phyloP scores from a whole-genome alignment of 2,888 invertebrate species.

The Acleris holmiana region DNA sequence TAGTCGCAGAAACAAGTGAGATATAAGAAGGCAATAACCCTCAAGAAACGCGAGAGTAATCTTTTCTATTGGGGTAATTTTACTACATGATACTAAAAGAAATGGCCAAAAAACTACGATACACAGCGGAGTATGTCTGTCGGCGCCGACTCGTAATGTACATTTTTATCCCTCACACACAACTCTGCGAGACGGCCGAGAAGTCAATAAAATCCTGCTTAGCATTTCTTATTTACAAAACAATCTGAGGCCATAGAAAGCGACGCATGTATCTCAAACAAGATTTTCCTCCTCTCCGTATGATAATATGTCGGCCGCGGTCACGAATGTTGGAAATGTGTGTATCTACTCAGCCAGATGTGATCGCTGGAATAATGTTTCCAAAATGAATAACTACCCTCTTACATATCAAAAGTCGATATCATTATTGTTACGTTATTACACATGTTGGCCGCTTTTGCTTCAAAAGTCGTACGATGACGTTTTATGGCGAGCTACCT shows the following conservation, averaged over 20 bases:
- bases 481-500: too few species aligned
- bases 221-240: slow-evolving; percentile 57
- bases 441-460: not conserved
- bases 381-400: slow-evolving; percentile 43
- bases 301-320: slow-evolving; percentile 47
- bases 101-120: slow-evolving; percentile 46
- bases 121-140: slow-evolving; percentile 47
- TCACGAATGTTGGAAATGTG: slow-evolving; percentile 37
- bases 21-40: slow-evolving; percentile 53
- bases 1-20: slow-evolving; percentile 47
- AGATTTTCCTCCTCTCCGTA: slow-evolving; percentile 52
- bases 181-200: slow-evolving; percentile 52
- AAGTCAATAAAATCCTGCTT: slow-evolving; percentile 63
- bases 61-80: slow-evolving; percentile 54
- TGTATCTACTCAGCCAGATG: slow-evolving; percentile 43
- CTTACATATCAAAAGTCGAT: slow-evolving; percentile 26
- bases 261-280: slow-evolving; percentile 51
- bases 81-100: slow-evolving; percentile 55
- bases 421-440: slow-evolving; percentile 31
- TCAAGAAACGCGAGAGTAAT: slow-evolving; percentile 51
- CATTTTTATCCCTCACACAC: slow-evolving; percentile 56
- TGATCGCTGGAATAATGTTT: slow-evolving; percentile 41
- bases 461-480: too few species aligned
- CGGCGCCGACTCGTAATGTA: slow-evolving; percentile 54
- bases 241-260: slow-evolving; percentile 50